These are phyloP conservation scores for Mellilla xanthometata DNA, from an alignment of 2,888 invertebrate species.

Conservation along the genomic window DNA sequence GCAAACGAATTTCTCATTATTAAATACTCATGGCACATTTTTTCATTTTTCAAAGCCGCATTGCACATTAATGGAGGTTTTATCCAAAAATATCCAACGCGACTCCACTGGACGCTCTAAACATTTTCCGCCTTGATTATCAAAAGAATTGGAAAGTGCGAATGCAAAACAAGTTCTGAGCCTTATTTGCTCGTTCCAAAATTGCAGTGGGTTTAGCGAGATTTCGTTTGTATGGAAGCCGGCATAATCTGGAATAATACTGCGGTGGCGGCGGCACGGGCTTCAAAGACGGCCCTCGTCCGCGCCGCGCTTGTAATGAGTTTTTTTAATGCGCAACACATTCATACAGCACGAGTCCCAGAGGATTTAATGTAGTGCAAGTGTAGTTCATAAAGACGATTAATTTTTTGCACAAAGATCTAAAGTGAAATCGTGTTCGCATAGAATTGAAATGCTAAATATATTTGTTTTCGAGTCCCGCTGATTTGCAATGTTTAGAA, in stretches of 20 bases:
- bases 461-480: conserved; percentile 14
- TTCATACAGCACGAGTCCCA: conserved; percentile 64
- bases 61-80: too few species aligned
- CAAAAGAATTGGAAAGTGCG: conserved; percentile 68
- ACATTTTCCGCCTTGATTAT: conserved; percentile 34
- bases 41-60: too few species aligned
- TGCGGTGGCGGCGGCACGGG: conserved; percentile 72
- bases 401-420: conserved; percentile 9
- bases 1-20: too few species aligned
- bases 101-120: background rate
- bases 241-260: conserved; percentile 81
- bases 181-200: conserved; percentile 79
- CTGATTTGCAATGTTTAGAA: conserved; percentile 35
- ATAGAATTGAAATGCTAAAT: conserved; percentile 2
- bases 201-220: conserved; percentile 81
- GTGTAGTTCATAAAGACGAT: conserved; percentile 47
- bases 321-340: conserved; percentile 78
- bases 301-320: conserved; percentile 79
- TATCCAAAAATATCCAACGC: background rate
- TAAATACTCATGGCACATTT: too few species aligned
- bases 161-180: conserved; percentile 75
- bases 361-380: conserved; percentile 60
- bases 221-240: conserved; percentile 81
- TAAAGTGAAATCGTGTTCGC: conserved; percentile 15
- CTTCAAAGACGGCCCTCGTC: conserved; percentile 81